A percentile compares a stretch with the other conserved stretches of the same genome.
phyloP scores from a whole-genome alignment of 2,113 vertebrate species.

The Phalacrocorax pelagicus region DNA sequence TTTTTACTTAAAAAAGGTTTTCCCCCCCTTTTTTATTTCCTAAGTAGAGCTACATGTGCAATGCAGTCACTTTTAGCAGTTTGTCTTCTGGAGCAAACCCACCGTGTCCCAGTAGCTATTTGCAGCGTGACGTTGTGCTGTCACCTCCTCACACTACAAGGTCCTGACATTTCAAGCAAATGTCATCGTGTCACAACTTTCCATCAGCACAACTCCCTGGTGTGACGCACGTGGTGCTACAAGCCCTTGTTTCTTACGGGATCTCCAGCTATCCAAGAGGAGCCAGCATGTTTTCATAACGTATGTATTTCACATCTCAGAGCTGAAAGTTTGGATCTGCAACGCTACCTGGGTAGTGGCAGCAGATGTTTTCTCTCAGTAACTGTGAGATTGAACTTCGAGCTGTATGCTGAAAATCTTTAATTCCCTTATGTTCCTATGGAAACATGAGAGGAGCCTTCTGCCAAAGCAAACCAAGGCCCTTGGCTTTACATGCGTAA shows the following conservation, averaged over 20 bases:
- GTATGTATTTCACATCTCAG: background rate
- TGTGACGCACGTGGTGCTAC: background rate
- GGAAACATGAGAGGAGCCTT: constrained; percentile 14
- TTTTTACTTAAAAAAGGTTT: background rate
- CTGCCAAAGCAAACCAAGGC: background rate
- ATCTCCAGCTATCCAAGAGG: background rate
- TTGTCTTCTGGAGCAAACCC: background rate
- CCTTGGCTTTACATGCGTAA: background rate
- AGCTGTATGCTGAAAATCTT: background rate
- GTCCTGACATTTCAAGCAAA: constrained; percentile 41
- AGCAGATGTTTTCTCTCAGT: constrained; percentile 32
- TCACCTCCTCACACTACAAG: background rate
- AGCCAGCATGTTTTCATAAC: background rate
- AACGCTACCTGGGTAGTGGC: background rate
- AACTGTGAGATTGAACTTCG: constrained; percentile 11
- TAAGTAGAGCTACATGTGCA: background rate
- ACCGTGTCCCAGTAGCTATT: background rate
- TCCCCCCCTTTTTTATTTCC: fast-evolving
- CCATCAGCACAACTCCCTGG: background rate
- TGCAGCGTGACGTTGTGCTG: background rate
- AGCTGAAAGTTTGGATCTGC: background rate
- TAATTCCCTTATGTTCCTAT: constrained; percentile 48
- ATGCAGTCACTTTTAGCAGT: background rate
- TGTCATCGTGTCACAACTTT: background rate
- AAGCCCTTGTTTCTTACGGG: background rate